Conservation (phyloP, 2,888 invertebrate species). For the Polyommatus iphigenia region DNA sequence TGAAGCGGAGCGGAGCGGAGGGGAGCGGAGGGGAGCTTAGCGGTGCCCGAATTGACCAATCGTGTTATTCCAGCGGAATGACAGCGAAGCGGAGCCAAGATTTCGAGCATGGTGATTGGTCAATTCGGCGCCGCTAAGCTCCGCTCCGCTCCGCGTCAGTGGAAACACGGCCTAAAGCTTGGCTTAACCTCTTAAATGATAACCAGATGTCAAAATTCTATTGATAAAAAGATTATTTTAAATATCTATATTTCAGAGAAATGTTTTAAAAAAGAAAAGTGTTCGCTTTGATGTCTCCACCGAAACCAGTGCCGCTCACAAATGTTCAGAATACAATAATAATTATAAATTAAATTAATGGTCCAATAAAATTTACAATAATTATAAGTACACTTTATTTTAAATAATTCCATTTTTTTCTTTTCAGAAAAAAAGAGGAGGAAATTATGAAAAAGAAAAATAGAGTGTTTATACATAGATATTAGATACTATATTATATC, state of each 20-base stretch:
- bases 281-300: slow-evolving; percentile 73
- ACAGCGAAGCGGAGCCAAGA: no score
- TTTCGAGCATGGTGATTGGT: no score
- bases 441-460: slow-evolving; percentile 49
- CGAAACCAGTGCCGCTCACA: slow-evolving; percentile 57
- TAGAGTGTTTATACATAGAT: slow-evolving; percentile 39
- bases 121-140: no score
- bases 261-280: slow-evolving; percentile 65
- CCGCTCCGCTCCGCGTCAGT: no score
- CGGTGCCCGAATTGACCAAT: no score
- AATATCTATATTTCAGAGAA: slow-evolving; percentile 58
- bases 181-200: not conserved
- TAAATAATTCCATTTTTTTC: slow-evolving; percentile 38
- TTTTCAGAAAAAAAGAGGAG: slow-evolving; percentile 54
- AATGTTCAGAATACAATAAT: slow-evolving; percentile 1
- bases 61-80: no score
- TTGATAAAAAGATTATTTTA: slow-evolving; percentile 28
- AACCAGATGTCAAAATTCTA: not conserved
- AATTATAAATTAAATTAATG: slow-evolving; percentile 32
- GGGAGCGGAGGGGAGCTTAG: no score
- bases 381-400: slow-evolving; percentile 26
- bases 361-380: slow-evolving; percentile 35
- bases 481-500: slow-evolving; percentile 19
- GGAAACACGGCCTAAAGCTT: no score
- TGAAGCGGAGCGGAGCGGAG: no score